phyloP scores from a whole-genome alignment of 2,888 invertebrate species.

The Platynereis dumerilii region DNA sequence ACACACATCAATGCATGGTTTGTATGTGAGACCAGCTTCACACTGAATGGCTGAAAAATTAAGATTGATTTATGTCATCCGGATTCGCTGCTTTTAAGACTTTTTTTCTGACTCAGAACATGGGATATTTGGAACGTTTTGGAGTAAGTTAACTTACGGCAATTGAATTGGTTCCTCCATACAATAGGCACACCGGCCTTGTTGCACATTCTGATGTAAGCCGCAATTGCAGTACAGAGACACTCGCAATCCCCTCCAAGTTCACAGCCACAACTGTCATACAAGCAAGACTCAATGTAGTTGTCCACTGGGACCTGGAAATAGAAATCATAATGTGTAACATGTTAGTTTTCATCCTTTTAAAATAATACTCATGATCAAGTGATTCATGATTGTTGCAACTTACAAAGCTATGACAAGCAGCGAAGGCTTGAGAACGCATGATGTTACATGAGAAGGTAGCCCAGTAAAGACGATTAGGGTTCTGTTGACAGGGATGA shows the following conservation, averaged over 20 bases:
- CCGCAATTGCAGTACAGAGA: conserved; percentile 85
- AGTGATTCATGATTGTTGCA: too few species aligned
- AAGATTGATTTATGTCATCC: too few species aligned
- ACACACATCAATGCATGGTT: too few species aligned
- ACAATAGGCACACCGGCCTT: conserved; percentile 76
- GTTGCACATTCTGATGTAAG: conserved; percentile 85
- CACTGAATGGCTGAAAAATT: conserved; percentile 39
- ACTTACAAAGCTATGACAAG: conserved; percentile 80
- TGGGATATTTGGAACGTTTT: too few species aligned
- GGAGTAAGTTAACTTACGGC: conserved; percentile 70
- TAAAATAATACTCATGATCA: too few species aligned
- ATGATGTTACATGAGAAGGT: conserved; percentile 76
- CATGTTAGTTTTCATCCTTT: too few species aligned
- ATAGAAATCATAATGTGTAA: too few species aligned
- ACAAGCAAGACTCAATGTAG: conserved; percentile 68
- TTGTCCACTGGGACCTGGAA: conserved; percentile 29
- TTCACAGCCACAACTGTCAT: too few species aligned
- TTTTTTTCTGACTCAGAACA: too few species aligned
- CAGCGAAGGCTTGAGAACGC: conserved; percentile 75
- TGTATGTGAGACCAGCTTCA: conserved; percentile 30
- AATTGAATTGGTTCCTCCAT: conserved; percentile 84
- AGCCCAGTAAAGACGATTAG: too few species aligned
- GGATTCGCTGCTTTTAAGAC: too few species aligned
- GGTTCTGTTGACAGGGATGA: too few species aligned
- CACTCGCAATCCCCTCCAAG: conserved; percentile 91